Percentiles rank a stretch among this genome's conserved stretches.
Evolutionary conservation across 1,140 invertebrate genomes (phyloP).

Genomic region (Atopsyche davidsoni): DNA sequence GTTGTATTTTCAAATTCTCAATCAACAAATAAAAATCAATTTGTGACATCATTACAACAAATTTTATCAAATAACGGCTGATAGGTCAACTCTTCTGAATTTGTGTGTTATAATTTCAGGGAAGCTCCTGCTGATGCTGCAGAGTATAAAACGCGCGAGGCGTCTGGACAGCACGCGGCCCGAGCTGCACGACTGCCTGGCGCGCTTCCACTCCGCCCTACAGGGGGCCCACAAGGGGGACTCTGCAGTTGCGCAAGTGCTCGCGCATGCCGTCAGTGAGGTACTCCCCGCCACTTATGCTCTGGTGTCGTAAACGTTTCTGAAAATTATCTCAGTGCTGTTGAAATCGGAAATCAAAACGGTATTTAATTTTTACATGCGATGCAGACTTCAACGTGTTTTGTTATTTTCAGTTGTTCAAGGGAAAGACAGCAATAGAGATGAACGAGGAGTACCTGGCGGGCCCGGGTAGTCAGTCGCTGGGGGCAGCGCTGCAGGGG

Average conservation of each 20-base stretch:
- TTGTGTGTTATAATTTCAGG: conserved; percentile 46
- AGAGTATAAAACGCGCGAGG: conserved; percentile 83
- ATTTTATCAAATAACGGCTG: no score
- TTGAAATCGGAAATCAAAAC: no score
- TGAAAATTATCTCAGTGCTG: no score
- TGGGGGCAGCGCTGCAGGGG: conserved; percentile 66
- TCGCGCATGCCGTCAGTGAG: conserved; percentile 64
- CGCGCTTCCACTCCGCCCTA: conserved; percentile 64
- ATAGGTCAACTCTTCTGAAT: neutral
- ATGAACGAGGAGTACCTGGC: conserved; percentile 68
- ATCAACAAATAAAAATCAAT: no score
- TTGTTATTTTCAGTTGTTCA: conserved; percentile 22
- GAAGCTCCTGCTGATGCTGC: conserved; percentile 79
- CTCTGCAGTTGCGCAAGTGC: conserved; percentile 63
- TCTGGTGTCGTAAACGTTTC: no score
- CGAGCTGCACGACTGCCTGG: conserved; percentile 76
- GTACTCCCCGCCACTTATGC: no score
- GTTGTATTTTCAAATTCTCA: no score
- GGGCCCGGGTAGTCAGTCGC: conserved; percentile 50
- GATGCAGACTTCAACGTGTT: no score
- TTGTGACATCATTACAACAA: no score
- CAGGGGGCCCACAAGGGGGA: conserved; percentile 46
- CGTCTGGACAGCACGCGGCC: conserved; percentile 67
- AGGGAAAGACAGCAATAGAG: conserved; percentile 52
- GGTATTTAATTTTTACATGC: no score